Percentiles rank a stretch among this genome's conserved stretches.
These are phyloP conservation scores for Rafetus swinhoei DNA, from an alignment of 2,113 vertebrate genomes.

Conservation along the genomic window DNA sequence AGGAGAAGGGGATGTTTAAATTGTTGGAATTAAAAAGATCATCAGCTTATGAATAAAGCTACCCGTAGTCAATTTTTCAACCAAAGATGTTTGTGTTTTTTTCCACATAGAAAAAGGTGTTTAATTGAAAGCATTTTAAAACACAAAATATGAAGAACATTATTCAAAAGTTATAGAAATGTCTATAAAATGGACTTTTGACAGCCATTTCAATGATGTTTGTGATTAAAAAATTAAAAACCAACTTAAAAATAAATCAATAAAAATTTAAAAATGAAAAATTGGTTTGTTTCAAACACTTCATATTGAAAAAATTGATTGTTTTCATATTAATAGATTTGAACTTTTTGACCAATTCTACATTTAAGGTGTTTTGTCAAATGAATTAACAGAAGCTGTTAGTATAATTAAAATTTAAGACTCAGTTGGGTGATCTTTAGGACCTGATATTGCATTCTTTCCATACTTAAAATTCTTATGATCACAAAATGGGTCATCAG, in stretches of 20 bases:
- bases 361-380: neutral
- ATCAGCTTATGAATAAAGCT: neutral
- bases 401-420: neutral
- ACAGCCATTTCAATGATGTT: neutral
- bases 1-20: neutral
- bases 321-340: neutral
- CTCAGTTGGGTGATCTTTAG: neutral
- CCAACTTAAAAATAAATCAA: neutral
- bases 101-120: neutral
- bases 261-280: neutral
- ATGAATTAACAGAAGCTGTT: neutral
- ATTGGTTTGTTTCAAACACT: rapidly evolving
- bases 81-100: neutral
- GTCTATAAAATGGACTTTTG: rapidly evolving
- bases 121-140: neutral
- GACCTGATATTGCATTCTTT: neutral
- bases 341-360: neutral
- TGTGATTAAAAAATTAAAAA: neutral
- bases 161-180: neutral
- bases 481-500: neutral
- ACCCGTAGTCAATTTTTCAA: neutral
- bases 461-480: neutral
- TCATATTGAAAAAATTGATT: neutral
- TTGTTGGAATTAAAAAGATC: neutral
- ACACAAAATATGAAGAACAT: neutral